A percentile compares a stretch with the other conserved stretches of the same genome.
These are phyloP conservation scores for Nycticebus coucang DNA, from an alignment of 2,113 vertebrate genomes.

Conservation along the genomic window DNA sequence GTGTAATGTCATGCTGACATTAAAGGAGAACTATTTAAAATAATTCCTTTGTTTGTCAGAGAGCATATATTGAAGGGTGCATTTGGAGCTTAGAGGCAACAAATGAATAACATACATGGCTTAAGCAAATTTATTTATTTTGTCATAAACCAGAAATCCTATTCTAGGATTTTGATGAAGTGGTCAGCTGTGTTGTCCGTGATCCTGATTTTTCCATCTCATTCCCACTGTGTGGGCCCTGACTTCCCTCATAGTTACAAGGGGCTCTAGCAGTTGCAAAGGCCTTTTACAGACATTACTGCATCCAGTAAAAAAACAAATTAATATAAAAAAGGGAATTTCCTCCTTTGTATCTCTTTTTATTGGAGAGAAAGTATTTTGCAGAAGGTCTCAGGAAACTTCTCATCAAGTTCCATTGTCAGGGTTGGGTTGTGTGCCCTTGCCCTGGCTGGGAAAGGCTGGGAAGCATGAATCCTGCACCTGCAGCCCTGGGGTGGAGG, in stretches of 20 bases:
- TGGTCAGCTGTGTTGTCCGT: no score
- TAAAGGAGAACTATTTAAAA: background rate
- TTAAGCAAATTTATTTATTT: background rate
- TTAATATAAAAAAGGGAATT: background rate
- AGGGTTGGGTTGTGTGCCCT: background rate
- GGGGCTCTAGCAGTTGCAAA: background rate
- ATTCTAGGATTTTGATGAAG: background rate
- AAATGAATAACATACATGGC: background rate
- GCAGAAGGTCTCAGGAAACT: background rate
- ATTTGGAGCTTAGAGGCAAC: background rate
- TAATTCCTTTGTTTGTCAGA: background rate
- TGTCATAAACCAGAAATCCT: background rate
- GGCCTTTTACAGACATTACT: background rate
- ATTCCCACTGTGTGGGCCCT: accelerated
- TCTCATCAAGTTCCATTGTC: background rate
- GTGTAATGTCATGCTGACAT: background rate
- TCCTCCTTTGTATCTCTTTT: background rate
- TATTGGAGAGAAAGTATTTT: background rate
- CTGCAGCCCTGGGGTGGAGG: background rate
- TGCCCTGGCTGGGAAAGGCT: background rate
- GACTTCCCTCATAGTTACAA: background rate
- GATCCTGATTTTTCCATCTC: background rate
- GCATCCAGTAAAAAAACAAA: background rate
- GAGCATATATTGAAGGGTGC: background rate
- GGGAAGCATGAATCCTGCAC: background rate